Evolutionary conservation across 1,140 invertebrate genomes (phyloP).

Genomic region (Camponotus vicinus): DNA sequence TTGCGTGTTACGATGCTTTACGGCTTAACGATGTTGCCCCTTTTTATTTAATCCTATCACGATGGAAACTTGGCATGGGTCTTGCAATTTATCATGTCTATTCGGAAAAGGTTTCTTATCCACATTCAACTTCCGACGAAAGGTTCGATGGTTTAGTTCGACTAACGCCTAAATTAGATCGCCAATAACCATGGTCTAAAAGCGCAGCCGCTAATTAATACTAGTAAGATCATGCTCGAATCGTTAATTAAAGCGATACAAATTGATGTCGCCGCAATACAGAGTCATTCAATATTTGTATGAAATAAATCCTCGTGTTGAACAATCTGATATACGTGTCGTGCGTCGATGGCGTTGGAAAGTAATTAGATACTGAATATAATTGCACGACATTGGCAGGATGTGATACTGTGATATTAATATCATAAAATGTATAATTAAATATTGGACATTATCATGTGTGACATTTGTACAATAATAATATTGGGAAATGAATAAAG

Average conservation of each 20-base stretch:
- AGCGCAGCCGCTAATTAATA: constrained; percentile 25
- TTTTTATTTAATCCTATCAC: constrained; percentile 46
- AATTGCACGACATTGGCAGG: constrained; percentile 26
- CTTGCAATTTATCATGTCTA: constrained; percentile 53
- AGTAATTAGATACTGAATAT: constrained; percentile 55
- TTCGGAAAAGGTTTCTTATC: constrained; percentile 26
- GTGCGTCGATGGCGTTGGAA: constrained; percentile 23
- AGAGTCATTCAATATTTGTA: constrained; percentile 32
- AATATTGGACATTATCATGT: constrained; percentile 19
- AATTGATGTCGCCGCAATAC: constrained; percentile 39
- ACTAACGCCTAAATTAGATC: constrained; percentile 7
- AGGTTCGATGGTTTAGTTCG: constrained; percentile 26
- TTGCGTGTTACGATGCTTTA: background rate
- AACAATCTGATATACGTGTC: constrained; percentile 55
- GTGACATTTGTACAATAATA: background rate
- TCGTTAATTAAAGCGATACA: constrained; percentile 52
- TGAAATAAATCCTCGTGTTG: constrained; percentile 38
- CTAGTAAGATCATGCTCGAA: constrained; percentile 3
- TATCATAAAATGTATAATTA: constrained; percentile 39
- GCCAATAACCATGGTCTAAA: background rate
- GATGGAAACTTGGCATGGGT: constrained; percentile 2
- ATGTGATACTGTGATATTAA: constrained; percentile 25
- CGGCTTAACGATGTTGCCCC: background rate
- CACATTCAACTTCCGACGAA: constrained; percentile 8
- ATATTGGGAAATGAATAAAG: background rate